Conservation (phyloP, 2,113 vertebrate genomes). For the Paratilapia polleni region DNA sequence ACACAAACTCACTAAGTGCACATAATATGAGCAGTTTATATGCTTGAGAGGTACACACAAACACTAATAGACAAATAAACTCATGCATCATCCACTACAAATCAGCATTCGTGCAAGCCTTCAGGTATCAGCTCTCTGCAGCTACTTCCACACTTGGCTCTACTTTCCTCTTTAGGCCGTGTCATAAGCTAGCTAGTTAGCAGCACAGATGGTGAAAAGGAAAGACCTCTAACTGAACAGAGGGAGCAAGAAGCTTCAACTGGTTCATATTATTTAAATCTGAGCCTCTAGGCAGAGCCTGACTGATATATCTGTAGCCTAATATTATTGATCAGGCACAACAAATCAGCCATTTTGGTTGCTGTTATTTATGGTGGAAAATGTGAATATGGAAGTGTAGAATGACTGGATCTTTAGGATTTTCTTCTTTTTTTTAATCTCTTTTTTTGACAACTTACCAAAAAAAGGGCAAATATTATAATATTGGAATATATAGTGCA, state of each 20-base stretch:
- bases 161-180: neutral
- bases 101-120: neutral
- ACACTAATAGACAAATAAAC: neutral
- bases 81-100: neutral
- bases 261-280: neutral
- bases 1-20: neutral
- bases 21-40: neutral
- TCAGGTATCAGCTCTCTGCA: neutral
- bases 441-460: neutral
- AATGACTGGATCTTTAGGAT: neutral
- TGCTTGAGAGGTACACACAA: neutral
- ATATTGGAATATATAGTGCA: neutral
- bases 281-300: neutral
- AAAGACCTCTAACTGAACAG: constrained; percentile 25
- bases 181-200: constrained; percentile 14
- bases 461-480: neutral
- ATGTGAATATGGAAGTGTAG: neutral
- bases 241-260: neutral
- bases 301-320: neutral
- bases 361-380: neutral
- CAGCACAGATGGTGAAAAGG: constrained; percentile 4
- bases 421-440: neutral
- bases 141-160: neutral
- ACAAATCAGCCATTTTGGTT: neutral
- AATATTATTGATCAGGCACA: neutral